phyloP scores from a whole-genome alignment of 2,888 invertebrate genomes.

The Vanessa cardui region DNA sequence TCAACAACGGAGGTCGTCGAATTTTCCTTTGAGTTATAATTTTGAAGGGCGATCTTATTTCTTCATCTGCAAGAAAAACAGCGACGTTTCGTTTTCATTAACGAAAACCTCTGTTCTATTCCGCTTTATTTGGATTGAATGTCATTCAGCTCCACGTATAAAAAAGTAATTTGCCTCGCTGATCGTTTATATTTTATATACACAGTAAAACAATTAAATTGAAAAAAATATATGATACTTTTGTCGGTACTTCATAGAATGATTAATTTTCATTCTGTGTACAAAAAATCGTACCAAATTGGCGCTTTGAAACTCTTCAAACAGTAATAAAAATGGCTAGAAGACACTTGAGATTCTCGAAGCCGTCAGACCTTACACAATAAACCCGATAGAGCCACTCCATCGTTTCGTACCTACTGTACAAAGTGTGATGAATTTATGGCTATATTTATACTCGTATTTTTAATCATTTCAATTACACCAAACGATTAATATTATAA shows the following conservation, averaged over 20 bases:
- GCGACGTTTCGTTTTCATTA: constrained; percentile 19
- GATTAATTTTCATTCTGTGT: not conserved
- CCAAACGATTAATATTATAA: not conserved
- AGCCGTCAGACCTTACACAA: constrained; percentile 29
- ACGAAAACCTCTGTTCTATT: constrained; percentile 11
- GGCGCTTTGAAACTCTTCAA: constrained; percentile 26
- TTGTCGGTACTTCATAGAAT: no score
- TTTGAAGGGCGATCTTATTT: not conserved
- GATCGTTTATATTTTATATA: not conserved
- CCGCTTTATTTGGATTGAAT: not conserved
- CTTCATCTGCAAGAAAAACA: constrained; percentile 4
- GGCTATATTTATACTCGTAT: not conserved
- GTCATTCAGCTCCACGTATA: not conserved
- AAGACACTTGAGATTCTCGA: constrained; percentile 24
- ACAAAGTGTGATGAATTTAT: constrained; percentile 21
- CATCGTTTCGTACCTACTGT: constrained; percentile 26
- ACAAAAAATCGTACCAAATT: constrained; percentile 6
- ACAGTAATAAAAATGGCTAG: constrained; percentile 34
- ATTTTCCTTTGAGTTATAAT: no score
- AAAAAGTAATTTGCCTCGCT: not conserved
- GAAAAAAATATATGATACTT: no score
- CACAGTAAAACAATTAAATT: not conserved
- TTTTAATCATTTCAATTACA: not conserved
- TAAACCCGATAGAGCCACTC: constrained; percentile 37
- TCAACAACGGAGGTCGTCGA: no score